A percentile compares a stretch with the other conserved stretches of the same genome.
phyloP scores from a whole-genome alignment of 2,113 vertebrate species.

The Hemichromis elongatus region DNA sequence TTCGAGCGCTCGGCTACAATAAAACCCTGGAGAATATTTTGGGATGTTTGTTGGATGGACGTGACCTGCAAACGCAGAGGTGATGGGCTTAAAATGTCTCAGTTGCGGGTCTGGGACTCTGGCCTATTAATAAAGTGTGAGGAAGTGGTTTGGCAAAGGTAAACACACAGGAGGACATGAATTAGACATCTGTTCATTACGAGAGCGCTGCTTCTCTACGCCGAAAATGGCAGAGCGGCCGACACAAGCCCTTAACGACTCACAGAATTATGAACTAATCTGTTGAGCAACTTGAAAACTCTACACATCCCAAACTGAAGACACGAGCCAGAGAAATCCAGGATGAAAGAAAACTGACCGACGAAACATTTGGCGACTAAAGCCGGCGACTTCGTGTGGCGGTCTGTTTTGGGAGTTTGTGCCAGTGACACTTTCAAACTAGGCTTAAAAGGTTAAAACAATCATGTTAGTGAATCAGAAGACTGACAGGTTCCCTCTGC shows the following conservation, averaged over 20 bases:
- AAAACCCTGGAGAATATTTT: not conserved
- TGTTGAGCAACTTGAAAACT: not conserved
- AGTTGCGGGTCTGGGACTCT: slow-evolving; percentile 10
- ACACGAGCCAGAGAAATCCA: not conserved
- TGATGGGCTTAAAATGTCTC: not conserved
- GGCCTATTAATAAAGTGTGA: slow-evolving; percentile 8
- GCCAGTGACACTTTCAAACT: not conserved
- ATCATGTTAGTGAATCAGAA: not conserved
- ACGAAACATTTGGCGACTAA: not conserved
- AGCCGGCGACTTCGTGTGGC: not conserved
- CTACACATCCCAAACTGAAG: not conserved
- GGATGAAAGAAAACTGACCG: not conserved
- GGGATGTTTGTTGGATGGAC: not conserved
- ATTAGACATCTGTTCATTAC: slow-evolving; percentile 45
- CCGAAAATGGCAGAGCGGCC: not conserved
- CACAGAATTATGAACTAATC: not conserved
- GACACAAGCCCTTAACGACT: not conserved
- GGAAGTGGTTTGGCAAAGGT: slow-evolving; percentile 41
- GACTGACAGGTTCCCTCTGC: not conserved
- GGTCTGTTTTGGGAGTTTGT: not conserved
- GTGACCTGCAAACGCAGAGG: slow-evolving; percentile 10
- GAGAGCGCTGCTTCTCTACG: slow-evolving; percentile 6
- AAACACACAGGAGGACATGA: slow-evolving; percentile 14
- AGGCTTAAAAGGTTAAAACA: not conserved
- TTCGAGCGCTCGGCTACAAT: not conserved